Evolutionary conservation across 1,140 invertebrate species (phyloP), one percentile per base, ranked within the genome.

Genomic region (Cherax destructor): DNA sequence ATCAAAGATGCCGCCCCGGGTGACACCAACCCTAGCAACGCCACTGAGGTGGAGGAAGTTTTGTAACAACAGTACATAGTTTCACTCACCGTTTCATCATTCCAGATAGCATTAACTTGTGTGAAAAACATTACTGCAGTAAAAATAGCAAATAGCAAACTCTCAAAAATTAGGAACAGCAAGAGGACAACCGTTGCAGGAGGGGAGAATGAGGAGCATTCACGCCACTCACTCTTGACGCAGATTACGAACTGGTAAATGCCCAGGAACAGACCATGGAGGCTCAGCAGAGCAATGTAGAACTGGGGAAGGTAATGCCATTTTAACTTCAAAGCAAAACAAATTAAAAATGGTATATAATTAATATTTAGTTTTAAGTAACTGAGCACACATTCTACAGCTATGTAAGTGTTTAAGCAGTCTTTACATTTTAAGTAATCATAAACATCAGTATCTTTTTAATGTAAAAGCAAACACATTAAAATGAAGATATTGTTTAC

Each of bases 61-160:
- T 41, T 1, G 30, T 41, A 41, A 41, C 30, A 1, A 41, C 30
- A 41, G 30, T 41, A 41, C 30, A 41, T 41, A 41, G 49, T 74
- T 24, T 24, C 59, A 95, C 95, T 94, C 95, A 98, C 98, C 93
- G 99, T 99, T 96, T 99, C 98, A 95, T 99, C 99, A 94, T 98
- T 98, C 96, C 98, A 99, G 94, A 99, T 99, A 16, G 99, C 98
- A 94, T 98, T 98, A n/a, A 99, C 95, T 95, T 99, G 98, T 1
- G 98, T 98, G 59, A 97, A 97, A 93, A 99, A 96, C 99, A 99
- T 99, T 11, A 99, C 98, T 52, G 97, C 97, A 7, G 99, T 99
- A 95, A 99, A 99, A 93, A 99, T 99, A 21, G 99, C 98, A 95
- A 99, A 99, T 24, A 99, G 95, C 47, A 99, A 95, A 0, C 98